Evolutionary conservation across 2,888 invertebrate genomes (phyloP).

Genomic region (Dione juno): DNA sequence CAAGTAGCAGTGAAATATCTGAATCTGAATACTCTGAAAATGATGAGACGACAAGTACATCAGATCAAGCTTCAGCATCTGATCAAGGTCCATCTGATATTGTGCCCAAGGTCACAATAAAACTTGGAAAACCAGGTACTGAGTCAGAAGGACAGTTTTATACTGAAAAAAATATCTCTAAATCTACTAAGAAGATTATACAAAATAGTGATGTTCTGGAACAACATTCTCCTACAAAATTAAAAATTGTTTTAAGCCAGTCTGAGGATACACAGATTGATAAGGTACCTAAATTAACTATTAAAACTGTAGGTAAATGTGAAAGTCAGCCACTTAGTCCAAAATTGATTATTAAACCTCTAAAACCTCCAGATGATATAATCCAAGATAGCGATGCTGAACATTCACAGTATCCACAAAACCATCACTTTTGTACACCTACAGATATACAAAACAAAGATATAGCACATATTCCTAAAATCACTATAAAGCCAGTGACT

Average conservation of each 20-base stretch:
- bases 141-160: constrained; percentile 75
- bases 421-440: constrained; percentile 25
- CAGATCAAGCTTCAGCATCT: constrained; percentile 73
- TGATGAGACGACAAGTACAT: constrained; percentile 80
- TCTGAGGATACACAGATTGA: constrained; percentile 66
- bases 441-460: constrained; percentile 55
- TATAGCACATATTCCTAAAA: constrained; percentile 69
- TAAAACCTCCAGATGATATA: constrained; percentile 65
- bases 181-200: constrained; percentile 73
- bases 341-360: constrained; percentile 78
- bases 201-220: constrained; percentile 67
- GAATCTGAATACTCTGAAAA: constrained; percentile 82
- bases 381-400: constrained; percentile 55
- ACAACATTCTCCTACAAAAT: constrained; percentile 64
- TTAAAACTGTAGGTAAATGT: constrained; percentile 70
- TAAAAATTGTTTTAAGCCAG: constrained; percentile 72
- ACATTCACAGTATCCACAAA: constrained; percentile 27
- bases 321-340: constrained; percentile 74
- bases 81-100: constrained; percentile 69
- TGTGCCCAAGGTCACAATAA: constrained; percentile 79
- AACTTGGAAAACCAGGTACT: constrained; percentile 75
- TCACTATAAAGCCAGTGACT: constrained; percentile 82
- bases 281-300: constrained; percentile 76
- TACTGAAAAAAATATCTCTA: constrained; percentile 75
- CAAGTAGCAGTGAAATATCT: constrained; percentile 80